Evolutionary conservation across 2,113 vertebrate species (phyloP).

Genomic region (Sminthopsis crassicaudata): DNA sequence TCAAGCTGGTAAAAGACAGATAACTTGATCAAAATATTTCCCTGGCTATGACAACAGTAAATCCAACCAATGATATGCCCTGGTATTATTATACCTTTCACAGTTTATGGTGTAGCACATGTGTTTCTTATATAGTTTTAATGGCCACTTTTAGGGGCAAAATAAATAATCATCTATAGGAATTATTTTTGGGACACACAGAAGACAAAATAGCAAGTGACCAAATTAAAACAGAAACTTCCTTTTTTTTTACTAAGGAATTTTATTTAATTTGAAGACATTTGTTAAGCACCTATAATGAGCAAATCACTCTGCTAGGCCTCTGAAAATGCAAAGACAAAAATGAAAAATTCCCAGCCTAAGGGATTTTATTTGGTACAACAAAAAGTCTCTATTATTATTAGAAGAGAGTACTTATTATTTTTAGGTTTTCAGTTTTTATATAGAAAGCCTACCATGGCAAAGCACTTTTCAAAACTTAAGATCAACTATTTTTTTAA

Average conservation of each 20-base stretch:
- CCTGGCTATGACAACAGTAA: not conserved
- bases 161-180: not conserved
- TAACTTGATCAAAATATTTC: not conserved
- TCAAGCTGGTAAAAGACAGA: not conserved
- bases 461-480: not conserved
- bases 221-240: not conserved
- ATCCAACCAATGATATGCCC: not conserved
- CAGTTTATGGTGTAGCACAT: not conserved
- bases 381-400: not conserved
- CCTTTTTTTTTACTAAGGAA: not conserved
- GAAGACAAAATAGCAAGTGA: not conserved
- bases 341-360: not conserved
- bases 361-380: not conserved
- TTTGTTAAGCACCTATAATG: not conserved
- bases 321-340: not conserved
- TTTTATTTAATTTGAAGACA: slow-evolving; percentile 5
- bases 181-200: not conserved
- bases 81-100: not conserved
- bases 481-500: not conserved
- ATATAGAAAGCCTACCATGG: not conserved
- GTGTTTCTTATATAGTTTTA: not conserved
- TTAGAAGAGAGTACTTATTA: not conserved
- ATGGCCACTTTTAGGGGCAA: not conserved
- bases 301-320: not conserved
- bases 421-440: not conserved